phyloP scores from a whole-genome alignment of 2,797 vertebrate genomes.

The Gymnoscopelus braueri region DNA sequence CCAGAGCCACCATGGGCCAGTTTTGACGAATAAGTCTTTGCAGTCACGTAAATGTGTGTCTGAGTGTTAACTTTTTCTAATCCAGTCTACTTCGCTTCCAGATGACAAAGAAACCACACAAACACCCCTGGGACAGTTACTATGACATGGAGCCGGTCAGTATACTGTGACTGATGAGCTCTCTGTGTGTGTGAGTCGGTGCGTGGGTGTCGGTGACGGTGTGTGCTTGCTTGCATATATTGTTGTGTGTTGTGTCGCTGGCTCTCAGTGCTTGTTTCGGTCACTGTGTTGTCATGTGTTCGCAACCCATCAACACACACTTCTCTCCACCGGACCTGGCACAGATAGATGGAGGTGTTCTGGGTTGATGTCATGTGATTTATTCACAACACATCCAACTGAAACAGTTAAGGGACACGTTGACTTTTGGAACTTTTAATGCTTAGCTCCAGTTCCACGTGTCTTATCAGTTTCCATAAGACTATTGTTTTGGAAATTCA shows the following conservation, averaged over 20 bases:
- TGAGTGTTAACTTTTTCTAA: constrained; percentile 67
- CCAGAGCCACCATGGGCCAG: too few relatives aligned
- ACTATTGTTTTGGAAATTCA: too few relatives aligned
- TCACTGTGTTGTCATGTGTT: not conserved
- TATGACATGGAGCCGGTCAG: constrained; percentile 97
- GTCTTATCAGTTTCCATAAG: too few relatives aligned
- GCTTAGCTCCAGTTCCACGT: too few relatives aligned
- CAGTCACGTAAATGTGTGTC: not conserved
- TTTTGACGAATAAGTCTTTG: too few relatives aligned
- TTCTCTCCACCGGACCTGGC: not conserved
- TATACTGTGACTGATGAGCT: constrained; percentile 72
- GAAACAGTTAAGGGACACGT: not conserved
- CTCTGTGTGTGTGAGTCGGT: constrained; percentile 55
- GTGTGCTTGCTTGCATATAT: too few relatives aligned
- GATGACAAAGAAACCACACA: constrained; percentile 94
- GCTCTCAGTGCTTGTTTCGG: not conserved
- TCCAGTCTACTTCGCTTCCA: constrained; percentile 88
- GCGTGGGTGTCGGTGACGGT: not conserved
- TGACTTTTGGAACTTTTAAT: not conserved
- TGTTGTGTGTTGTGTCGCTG: not conserved
- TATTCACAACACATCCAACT: not conserved
- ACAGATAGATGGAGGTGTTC: not conserved
- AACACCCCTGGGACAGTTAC: constrained; percentile 95
- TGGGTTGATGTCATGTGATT: not conserved
- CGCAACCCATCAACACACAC: not conserved